These are phyloP conservation scores for Tiliacea aurago DNA, from an alignment of 2,888 invertebrate genomes.

Conservation along the genomic window DNA sequence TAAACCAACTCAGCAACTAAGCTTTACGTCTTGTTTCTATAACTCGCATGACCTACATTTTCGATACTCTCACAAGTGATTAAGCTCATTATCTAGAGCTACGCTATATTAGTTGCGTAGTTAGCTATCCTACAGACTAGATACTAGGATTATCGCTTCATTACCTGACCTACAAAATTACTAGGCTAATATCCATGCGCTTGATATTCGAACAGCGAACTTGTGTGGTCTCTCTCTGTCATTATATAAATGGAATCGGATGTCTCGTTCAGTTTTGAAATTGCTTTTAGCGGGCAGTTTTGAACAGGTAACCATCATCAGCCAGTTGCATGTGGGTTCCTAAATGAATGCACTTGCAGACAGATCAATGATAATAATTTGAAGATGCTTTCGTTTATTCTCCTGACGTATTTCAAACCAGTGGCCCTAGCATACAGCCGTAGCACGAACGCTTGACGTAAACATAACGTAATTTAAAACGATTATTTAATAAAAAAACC, in stretches of 20 bases:
- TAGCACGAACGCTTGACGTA: neutral
- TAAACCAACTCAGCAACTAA: neutral
- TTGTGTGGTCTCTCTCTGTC: slow-evolving; percentile 5
- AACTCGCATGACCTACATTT: neutral
- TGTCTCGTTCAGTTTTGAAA: slow-evolving; percentile 24
- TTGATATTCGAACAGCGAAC: slow-evolving; percentile 18
- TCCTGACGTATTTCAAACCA: neutral
- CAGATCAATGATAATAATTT: neutral
- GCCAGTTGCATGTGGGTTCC: neutral
- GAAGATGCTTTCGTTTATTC: neutral
- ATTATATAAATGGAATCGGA: neutral
- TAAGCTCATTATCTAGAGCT: slow-evolving; percentile 44
- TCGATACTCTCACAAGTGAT: slow-evolving; percentile 28
- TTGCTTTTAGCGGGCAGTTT: neutral
- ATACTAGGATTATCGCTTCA: slow-evolving; percentile 41
- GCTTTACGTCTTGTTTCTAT: neutral
- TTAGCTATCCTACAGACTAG: slow-evolving; percentile 23
- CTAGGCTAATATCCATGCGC: slow-evolving; percentile 46
- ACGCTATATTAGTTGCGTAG: slow-evolving; percentile 31
- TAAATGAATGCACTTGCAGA: neutral
- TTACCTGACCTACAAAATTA: slow-evolving; percentile 51
- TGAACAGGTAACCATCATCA: slow-evolving; percentile 1
- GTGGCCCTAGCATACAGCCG: neutral
- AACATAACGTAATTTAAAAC: neutral
- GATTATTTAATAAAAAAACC: neutral